Conservation (phyloP, 2,888 invertebrate species). For the Eurytoma californica region DNA sequence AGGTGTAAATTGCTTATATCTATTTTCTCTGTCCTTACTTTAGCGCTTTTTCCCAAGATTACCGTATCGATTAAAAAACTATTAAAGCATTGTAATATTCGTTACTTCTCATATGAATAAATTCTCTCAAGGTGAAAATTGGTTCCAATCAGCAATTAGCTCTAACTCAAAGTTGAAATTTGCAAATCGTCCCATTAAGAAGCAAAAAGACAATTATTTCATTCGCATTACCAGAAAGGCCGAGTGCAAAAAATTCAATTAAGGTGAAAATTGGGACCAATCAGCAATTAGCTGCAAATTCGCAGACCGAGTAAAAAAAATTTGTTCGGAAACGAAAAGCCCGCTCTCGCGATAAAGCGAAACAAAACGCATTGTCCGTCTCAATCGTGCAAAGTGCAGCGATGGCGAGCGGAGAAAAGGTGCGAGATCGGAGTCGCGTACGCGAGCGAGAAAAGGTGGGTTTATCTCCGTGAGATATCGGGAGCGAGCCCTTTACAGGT, state of each 20-base stretch:
- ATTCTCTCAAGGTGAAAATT: no score
- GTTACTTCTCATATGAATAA: no score
- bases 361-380: neutral
- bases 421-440: neutral
- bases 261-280: no score
- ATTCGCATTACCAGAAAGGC: no score
- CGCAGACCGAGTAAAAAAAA: no score
- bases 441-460: slow-evolving; percentile 11
- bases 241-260: no score
- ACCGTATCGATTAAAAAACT: slow-evolving; percentile 4
- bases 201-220: no score
- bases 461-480: slow-evolving; percentile 38
- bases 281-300: no score
- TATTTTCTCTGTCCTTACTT: slow-evolving; percentile 43
- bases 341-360: neutral
- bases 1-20: slow-evolving; percentile 13
- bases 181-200: no score
- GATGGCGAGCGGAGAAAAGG: neutral
- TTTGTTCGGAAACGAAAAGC: no score
- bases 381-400: neutral
- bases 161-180: no score
- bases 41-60: slow-evolving; percentile 22
- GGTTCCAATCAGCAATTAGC: no score
- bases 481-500: slow-evolving; percentile 28
- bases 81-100: neutral